Evolutionary conservation across 2,888 invertebrate species (phyloP).

Genomic region (Augochlorella aurata): DNA sequence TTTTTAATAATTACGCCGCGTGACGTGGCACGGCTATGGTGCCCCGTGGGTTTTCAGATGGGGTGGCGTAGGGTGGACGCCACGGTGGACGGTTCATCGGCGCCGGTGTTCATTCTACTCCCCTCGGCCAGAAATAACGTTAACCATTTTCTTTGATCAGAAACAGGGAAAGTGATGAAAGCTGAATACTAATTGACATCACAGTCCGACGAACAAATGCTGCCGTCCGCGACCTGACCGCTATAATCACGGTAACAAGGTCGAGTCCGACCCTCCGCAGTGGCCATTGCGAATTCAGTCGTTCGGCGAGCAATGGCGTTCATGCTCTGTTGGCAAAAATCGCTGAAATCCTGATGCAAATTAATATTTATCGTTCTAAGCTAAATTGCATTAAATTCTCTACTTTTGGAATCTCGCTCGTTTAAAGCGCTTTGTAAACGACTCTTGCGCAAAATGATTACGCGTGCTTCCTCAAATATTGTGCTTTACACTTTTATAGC

Average conservation of each 20-base stretch:
- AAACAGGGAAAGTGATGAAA: slow-evolving; percentile 7
- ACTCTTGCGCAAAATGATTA: no score
- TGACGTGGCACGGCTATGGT: not conserved
- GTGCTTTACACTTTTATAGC: no score
- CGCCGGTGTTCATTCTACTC: slow-evolving; percentile 2
- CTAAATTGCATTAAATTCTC: no score
- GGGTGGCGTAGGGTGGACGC: not conserved
- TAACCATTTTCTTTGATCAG: slow-evolving; percentile 20
- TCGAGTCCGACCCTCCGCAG: not conserved
- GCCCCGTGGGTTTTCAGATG: not conserved
- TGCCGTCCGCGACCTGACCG: not conserved
- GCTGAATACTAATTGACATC: not conserved
- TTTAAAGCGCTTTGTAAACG: no score
- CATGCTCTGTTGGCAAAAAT: not conserved
- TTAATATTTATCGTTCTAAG: not conserved
- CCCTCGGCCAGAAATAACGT: slow-evolving; percentile 19
- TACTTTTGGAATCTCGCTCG: no score
- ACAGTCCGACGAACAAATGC: not conserved
- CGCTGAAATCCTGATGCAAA: not conserved
- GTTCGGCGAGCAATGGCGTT: not conserved
- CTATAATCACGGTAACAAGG: slow-evolving; percentile 6
- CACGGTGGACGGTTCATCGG: slow-evolving; percentile 11
- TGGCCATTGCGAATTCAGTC: not conserved
- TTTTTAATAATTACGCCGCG: slow-evolving; percentile 32
- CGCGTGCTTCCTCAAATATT: no score